Evolutionary conservation across 1,140 invertebrate species (phyloP), one percentile per base, ranked within the genome.

Genomic region (Ladona fulva): DNA sequence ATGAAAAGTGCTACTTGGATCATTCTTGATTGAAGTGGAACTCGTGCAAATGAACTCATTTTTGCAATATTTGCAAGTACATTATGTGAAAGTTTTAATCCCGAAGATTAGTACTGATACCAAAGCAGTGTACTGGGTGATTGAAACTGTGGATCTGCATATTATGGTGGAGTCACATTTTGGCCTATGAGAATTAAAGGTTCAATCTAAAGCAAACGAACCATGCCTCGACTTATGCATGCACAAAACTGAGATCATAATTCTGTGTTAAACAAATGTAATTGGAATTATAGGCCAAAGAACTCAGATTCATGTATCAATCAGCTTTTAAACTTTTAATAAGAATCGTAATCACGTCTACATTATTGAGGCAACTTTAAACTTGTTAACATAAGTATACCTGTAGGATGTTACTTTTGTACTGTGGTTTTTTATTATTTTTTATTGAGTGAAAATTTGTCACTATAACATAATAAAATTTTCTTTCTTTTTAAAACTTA

Each of bases 361-460:
- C 12, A 19, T 19, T 6, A 66, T 66, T 66, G 52, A 66, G 52
- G 52, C 52, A 66, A 6, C 16, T 66, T 66, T 66, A 1, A 66
- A 66, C 52, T 19, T 66, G 52, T 66, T 66, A 66, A 66, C 52
- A 66, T 66, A 66, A 22, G 16, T 66, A 66, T 66, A 37, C 29
- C 52, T 66, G 52, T 66, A 66, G 52, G 52, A 66, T 66, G 12
- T 66, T 66, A 66, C 52, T 66, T 66, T 66, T 66, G 52, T 66
- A 66, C 52, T 66, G 52, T 66, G 52, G 52, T 66, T 66, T 66
- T 66, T 66, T 66, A 66, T 66, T 66, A 66, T 66, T 66, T 66
- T 66, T 66, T 66, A 66, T 66, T 66, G 52, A 66, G 52, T 66
- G 52, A 66, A 66, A 66, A 3, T 66, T 66, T 66, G 52, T 66